A percentile compares a stretch with the other conserved stretches of the same genome.
phyloP scores from a whole-genome alignment of 1,140 invertebrate genomes.

The Leptinotarsa lineolata region DNA sequence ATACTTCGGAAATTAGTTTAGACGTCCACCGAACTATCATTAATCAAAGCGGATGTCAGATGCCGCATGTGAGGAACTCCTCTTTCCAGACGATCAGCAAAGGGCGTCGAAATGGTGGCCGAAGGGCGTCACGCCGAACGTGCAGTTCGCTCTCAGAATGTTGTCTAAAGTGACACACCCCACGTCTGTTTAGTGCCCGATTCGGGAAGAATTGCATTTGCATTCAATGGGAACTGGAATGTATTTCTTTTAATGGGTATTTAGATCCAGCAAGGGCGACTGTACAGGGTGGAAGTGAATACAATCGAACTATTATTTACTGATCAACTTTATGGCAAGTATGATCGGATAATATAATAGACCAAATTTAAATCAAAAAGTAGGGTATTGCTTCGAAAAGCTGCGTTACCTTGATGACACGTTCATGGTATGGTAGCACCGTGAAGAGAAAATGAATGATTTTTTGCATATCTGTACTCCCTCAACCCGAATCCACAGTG shows the following conservation, averaged over 20 bases:
- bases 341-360: no score
- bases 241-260: conserved; percentile 1
- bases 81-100: not conserved
- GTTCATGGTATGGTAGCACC: no score
- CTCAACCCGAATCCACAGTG: no score
- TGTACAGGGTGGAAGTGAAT: not conserved
- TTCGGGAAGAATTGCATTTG: conserved; percentile 6
- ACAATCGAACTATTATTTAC: no score
- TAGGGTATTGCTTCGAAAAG: no score
- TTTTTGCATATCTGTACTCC: no score
- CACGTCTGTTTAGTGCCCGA: not conserved
- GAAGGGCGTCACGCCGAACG: not conserved
- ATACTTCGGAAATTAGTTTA: not conserved
- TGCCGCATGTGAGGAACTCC: not conserved
- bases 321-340: no score
- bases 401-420: no score
- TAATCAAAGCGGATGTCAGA: not conserved
- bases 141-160: not conserved
- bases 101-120: not conserved
- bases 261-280: not conserved
- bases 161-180: conserved; percentile 5
- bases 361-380: no score
- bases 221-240: conserved; percentile 1
- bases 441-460: no score
- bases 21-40: not conserved